Percentiles rank a stretch among this genome's conserved stretches.
These are phyloP conservation scores for Petrocephalus zakoni DNA, from an alignment of 2,113 vertebrate species.

Conservation along the genomic window DNA sequence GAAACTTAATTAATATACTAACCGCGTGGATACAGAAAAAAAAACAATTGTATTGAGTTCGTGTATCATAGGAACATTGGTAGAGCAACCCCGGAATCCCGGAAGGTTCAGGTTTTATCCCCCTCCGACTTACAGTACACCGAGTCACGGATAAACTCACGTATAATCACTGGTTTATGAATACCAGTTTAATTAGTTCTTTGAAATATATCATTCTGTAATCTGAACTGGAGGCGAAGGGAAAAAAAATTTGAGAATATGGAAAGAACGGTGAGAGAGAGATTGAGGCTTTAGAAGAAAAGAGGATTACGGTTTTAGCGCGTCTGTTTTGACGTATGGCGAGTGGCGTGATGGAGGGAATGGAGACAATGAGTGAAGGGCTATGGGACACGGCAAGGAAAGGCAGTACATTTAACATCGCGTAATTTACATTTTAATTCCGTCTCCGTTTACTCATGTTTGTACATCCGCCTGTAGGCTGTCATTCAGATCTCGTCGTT, in stretches of 20 bases:
- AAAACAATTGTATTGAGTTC: neutral
- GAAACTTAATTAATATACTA: neutral
- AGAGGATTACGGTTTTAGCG: conserved; percentile 24
- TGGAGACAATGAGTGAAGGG: neutral
- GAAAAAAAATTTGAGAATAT: neutral
- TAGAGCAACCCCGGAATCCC: neutral
- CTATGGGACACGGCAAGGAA: neutral
- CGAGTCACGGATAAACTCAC: neutral
- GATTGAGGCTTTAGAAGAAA: conserved; percentile 2
- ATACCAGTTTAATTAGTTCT: neutral
- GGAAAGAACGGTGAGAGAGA: neutral
- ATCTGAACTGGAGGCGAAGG: neutral
- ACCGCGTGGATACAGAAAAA: neutral
- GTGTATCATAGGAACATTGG: neutral
- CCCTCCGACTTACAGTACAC: neutral
- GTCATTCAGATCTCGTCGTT: neutral
- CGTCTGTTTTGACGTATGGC: conserved; percentile 18
- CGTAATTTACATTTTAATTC: neutral
- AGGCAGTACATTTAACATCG: neutral
- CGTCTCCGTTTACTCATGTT: neutral
- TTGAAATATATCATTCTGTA: neutral
- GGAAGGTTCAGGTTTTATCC: neutral
- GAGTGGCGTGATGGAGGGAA: conserved; percentile 11
- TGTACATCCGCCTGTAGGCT: neutral
- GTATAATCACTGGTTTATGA: neutral